Evolutionary conservation across 2,797 vertebrate species (phyloP).

Genomic region (Astyanax mexicanus): DNA sequence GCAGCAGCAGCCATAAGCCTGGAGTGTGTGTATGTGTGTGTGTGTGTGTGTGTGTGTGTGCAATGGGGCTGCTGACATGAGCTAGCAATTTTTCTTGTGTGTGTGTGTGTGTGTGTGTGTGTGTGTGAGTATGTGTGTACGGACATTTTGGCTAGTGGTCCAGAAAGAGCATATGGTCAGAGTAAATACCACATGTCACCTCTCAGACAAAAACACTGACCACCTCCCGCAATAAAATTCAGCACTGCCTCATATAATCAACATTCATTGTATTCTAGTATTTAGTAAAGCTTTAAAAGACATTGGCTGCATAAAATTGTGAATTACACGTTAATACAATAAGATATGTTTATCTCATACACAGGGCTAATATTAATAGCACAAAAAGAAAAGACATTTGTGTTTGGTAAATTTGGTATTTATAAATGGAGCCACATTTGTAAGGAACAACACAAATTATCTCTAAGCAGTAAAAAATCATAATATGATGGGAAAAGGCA

Average conservation of each 20-base stretch:
- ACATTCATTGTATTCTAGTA: no score
- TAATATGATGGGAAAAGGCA: no score
- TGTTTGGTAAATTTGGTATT: no score
- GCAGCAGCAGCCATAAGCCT: not conserved
- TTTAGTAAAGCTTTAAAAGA: not conserved
- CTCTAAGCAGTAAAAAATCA: no score
- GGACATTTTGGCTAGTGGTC: constrained; percentile 26
- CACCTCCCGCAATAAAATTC: constrained; percentile 12
- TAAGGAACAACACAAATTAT: no score
- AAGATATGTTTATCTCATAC: no score
- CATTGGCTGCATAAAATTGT: no score
- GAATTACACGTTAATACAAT: no score
- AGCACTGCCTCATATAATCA: constrained; percentile 2
- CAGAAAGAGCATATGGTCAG: constrained; percentile 48
- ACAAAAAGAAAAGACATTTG: no score
- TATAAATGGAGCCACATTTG: no score
- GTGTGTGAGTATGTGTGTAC: constrained; percentile 21
- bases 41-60: constrained; percentile 1
- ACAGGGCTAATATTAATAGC: no score
- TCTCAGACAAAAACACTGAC: constrained; percentile 28
- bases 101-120: constrained; percentile 19
- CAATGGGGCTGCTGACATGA: constrained; percentile 15
- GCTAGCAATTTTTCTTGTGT: constrained; percentile 22
- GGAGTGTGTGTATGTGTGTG: constrained; percentile 14
- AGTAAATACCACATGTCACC: constrained; percentile 41